A percentile compares a stretch with the other conserved stretches of the same genome.
Evolutionary conservation across 2,113 vertebrate genomes (phyloP).

Genomic region (Clarias batrachus): DNA sequence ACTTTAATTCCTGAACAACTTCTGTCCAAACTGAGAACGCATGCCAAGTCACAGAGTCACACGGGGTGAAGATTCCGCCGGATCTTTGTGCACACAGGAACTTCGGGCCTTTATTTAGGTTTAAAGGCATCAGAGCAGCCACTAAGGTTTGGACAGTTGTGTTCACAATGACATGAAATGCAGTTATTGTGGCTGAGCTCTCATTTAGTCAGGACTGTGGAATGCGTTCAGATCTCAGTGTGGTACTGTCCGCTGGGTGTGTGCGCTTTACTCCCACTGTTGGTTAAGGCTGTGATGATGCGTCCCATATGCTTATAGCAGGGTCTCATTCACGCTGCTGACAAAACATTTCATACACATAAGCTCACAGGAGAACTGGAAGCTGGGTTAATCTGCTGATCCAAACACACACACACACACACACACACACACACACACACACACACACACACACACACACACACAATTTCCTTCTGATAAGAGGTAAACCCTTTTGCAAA

Average conservation of each 20-base stretch:
- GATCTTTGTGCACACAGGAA: background rate
- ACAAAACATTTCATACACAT: background rate
- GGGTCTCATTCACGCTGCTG: background rate
- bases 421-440: background rate
- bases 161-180: conserved; percentile 42
- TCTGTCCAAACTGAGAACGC: background rate
- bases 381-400: background rate
- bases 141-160: conserved; percentile 40
- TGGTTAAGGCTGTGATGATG: conserved; percentile 40
- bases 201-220: conserved; percentile 29
- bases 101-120: conserved; percentile 16
- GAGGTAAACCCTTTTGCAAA: background rate
- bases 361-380: background rate
- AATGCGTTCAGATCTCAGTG: conserved; percentile 30
- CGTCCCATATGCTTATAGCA: conserved; percentile 55
- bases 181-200: conserved; percentile 6
- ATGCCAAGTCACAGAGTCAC: background rate
- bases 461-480: background rate
- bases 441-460: background rate
- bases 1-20: background rate
- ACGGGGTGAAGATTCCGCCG: background rate
- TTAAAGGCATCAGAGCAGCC: conserved; percentile 30
- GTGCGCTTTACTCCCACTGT: conserved; percentile 32
- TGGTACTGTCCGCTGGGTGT: conserved; percentile 25
- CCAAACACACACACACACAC: background rate